Base-by-base conservation (phyloP, 2,888 invertebrate genomes). In the Drosophila paramelanica region DNA sequence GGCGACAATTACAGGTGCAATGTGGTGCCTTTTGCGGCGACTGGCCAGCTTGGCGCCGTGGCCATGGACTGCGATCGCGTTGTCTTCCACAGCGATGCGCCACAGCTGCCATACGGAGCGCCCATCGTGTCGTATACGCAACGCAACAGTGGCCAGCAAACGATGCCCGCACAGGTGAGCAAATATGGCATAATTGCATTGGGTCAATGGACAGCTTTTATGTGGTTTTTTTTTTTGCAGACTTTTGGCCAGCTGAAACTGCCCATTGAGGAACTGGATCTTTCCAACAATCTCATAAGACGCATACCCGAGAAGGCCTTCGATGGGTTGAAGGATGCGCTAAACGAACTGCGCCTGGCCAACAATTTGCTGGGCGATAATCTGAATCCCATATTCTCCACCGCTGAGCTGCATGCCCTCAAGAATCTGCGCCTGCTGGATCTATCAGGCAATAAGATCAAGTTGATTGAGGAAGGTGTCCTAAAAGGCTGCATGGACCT, bases 281-380 rank as follows among this genome's bases (percentile, higher is more conserved):
- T 98, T 79, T 97, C 97, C 0, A 94, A 95, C 75, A 98, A 98
- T 91, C 95, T 95, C 10, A 94, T 98, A 4, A 93, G 97, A 47
- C 94, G 96, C 69, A 92, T 98, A 49, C 96, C 97, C 3, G 97
- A 97, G 79, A 94, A 96, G 52, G 93, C 96, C 2, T 93, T 97
- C 46, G 94, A 94, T 17, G 95, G 95, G 0, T 93, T 96, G 0
- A 93, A 93, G 85, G 93, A 94, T 1, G 95, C 95, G 10, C 93
- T 98, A 41, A 94, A 95, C 20, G 95, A 95, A 81, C 91, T 98
- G 41, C 94, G 94, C 14, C 92, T 98, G 56, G 94, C 96, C 31
- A 95, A 97, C 88, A 98, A 98, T 90, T 93, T 97, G n/a, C 93
- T 98, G 31, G 98, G 98, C 1, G 97, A 98, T 90, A 97, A 96